phyloP scores from a whole-genome alignment of 2,797 vertebrate genomes.

The Bradypodion ventrale region DNA sequence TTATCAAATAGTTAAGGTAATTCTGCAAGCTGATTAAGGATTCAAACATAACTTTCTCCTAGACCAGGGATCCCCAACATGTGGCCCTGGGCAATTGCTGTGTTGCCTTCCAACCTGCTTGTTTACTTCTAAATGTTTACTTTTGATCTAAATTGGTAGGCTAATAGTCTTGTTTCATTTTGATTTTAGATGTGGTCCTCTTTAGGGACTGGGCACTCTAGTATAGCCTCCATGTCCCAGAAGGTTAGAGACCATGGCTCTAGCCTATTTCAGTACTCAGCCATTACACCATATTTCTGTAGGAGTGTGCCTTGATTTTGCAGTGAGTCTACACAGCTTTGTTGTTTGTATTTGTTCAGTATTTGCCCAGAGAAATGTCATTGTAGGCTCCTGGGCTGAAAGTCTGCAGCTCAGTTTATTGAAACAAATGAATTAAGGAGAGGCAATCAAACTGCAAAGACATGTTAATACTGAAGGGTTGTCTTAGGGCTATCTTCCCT shows the following conservation, averaged over 20 bases:
- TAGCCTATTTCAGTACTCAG: background rate
- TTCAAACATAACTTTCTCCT: background rate
- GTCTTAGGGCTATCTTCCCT: too few species aligned
- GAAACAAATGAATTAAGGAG: background rate
- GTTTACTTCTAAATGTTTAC: too few species aligned
- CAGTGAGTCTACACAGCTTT: background rate
- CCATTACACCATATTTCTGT: background rate
- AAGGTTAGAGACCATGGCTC: too few species aligned
- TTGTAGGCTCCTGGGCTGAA: background rate
- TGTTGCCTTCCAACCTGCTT: too few species aligned
- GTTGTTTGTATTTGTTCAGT: background rate
- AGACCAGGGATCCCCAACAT: too few species aligned
- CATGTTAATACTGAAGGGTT: background rate
- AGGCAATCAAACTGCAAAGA: background rate
- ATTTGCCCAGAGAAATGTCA: background rate
- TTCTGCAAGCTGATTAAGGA: background rate
- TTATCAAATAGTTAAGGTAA: background rate
- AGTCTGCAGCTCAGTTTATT: background rate
- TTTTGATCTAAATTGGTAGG: too few species aligned
- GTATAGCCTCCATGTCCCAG: too few species aligned
- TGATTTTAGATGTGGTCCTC: too few species aligned
- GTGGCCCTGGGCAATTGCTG: too few species aligned
- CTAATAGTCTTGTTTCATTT: too few species aligned
- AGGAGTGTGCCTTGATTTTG: background rate
- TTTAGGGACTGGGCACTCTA: too few species aligned